Conservation (phyloP, 2,797 vertebrate genomes). For the Moxostoma hubbsi region DNA sequence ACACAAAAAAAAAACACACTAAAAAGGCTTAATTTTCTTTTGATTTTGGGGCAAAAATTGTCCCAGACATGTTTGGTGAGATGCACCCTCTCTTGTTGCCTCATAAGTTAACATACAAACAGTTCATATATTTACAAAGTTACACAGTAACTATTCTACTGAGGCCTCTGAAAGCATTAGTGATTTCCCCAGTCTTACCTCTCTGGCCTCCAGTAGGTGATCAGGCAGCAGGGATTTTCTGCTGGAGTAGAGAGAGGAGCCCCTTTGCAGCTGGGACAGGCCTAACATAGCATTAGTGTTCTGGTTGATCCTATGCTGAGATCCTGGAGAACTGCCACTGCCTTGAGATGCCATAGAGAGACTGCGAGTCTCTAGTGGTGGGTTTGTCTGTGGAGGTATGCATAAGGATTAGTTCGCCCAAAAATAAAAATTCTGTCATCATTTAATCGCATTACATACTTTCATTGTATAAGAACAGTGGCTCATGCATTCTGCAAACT, state of each 20-base stretch:
- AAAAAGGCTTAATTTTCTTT: no score
- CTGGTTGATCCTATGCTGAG: slow-evolving; percentile 89
- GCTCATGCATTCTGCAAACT: neutral
- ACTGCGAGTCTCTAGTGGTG: slow-evolving; percentile 93
- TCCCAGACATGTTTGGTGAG: no score
- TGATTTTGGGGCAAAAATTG: no score
- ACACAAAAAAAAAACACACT: no score
- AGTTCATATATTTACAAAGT: neutral
- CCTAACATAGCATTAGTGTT: slow-evolving; percentile 84
- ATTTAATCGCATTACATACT: neutral
- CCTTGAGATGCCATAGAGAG: slow-evolving; percentile 94
- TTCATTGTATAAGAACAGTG: no score
- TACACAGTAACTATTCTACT: slow-evolving; percentile 5
- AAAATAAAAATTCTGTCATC: neutral
- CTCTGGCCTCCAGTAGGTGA: slow-evolving; percentile 92
- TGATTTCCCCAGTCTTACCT: slow-evolving; percentile 77
- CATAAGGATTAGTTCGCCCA: slow-evolving; percentile 2
- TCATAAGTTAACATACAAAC: no score
- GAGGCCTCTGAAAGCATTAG: no score
- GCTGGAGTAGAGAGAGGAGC: slow-evolving; percentile 81
- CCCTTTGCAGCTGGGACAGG: slow-evolving; percentile 85
- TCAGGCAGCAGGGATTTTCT: slow-evolving; percentile 90
- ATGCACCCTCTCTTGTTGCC: no score
- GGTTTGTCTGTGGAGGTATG: slow-evolving; percentile 84
- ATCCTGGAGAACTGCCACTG: slow-evolving; percentile 90